Conservation (phyloP, 2,797 vertebrate genomes). For the Tangara arthus region DNA sequence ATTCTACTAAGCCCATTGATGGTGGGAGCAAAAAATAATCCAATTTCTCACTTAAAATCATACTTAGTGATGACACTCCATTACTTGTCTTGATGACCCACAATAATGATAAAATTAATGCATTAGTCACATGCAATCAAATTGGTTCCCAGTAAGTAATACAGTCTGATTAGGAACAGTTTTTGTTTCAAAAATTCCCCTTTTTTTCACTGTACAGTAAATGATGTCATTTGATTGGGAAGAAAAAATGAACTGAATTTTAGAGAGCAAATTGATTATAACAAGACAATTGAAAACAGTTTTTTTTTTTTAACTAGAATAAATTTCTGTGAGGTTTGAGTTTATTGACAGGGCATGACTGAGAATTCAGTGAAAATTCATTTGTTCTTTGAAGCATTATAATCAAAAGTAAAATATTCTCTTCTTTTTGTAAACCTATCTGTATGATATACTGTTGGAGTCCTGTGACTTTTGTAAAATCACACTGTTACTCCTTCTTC, state of each 20-base stretch:
- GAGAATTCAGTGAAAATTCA: background rate
- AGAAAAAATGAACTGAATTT: background rate
- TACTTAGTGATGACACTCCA: slow-evolving; percentile 21
- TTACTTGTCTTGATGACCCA: slow-evolving; percentile 34
- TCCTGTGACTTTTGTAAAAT: background rate
- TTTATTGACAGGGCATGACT: background rate
- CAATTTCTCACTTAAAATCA: slow-evolving; percentile 9
- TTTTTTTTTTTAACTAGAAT: background rate
- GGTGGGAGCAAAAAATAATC: background rate
- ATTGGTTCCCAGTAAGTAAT: background rate
- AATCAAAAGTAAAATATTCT: background rate
- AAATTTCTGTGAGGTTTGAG: background rate
- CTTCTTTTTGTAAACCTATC: background rate
- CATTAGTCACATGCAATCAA: slow-evolving; percentile 37
- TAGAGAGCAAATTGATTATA: background rate
- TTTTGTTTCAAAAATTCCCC: background rate
- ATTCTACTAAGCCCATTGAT: background rate
- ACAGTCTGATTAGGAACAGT: background rate
- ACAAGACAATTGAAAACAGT: background rate
- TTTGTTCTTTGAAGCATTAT: background rate
- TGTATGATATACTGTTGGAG: background rate
- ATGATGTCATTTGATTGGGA: background rate
- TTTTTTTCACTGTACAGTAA: background rate
- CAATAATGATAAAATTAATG: slow-evolving; percentile 36
- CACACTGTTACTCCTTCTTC: background rate